Percentiles rank a stretch among this genome's conserved stretches.
Evolutionary conservation across 2,888 invertebrate genomes (phyloP).

Genomic region (Tromatobia lineatoria): DNA sequence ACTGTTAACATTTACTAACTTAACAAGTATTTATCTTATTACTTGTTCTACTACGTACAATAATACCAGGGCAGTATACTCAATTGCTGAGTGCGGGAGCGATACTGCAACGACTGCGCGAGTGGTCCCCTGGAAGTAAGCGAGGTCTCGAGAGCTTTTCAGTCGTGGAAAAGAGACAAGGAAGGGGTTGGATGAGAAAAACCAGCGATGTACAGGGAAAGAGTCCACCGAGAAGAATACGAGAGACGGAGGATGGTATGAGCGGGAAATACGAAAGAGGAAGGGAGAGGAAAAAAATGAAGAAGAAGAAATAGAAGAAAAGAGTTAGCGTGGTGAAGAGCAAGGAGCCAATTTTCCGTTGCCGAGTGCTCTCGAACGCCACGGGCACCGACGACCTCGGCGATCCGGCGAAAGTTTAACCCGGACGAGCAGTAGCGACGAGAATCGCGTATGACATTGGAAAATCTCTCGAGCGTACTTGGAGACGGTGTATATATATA

Average conservation of each 20-base stretch:
- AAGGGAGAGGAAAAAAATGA: constrained; percentile 24
- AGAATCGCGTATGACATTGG: constrained; percentile 43
- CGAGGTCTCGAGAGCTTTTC: constrained; percentile 33
- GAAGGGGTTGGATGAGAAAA: constrained; percentile 28
- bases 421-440: constrained; percentile 9
- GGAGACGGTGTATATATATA: background rate
- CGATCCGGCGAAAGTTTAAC: constrained; percentile 45
- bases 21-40: constrained; percentile 13
- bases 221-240: constrained; percentile 38
- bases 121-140: constrained; percentile 23
- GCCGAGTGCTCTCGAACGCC: constrained; percentile 45
- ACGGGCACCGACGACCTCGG: constrained; percentile 29
- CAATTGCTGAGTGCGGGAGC: constrained; percentile 25
- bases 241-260: constrained; percentile 47
- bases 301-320: constrained; percentile 30
- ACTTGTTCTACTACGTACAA: constrained; percentile 12
- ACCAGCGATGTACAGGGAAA: constrained; percentile 14
- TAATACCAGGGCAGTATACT: background rate
- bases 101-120: constrained; percentile 32
- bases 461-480: constrained; percentile 41
- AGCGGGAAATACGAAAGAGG: constrained; percentile 46
- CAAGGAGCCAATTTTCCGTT: constrained; percentile 58
- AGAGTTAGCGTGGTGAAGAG: constrained; percentile 39
- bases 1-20: background rate
- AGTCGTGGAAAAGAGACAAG: constrained; percentile 10